These are phyloP conservation scores for Scaptomyza caliginosa DNA, from an alignment of 2,888 invertebrate genomes.

Conservation along the genomic window DNA sequence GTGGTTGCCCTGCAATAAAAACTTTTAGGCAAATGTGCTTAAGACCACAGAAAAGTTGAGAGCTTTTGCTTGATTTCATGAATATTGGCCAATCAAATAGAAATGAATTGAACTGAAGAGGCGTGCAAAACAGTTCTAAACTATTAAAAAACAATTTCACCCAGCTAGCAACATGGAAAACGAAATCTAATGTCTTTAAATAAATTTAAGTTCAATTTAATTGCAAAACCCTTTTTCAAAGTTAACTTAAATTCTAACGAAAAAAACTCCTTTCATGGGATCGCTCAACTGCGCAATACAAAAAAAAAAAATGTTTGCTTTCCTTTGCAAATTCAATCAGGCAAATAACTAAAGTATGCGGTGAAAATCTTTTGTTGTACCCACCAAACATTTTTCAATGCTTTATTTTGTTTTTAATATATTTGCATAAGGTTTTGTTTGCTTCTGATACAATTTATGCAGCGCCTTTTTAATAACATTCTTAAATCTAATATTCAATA, in stretches of 20 bases:
- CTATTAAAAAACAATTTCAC: slow-evolving; percentile 72
- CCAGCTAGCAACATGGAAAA: neutral
- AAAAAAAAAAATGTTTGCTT: slow-evolving; percentile 15
- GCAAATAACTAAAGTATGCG: slow-evolving; percentile 39
- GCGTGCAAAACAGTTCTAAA: slow-evolving; percentile 40
- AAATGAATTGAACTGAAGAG: slow-evolving; percentile 62
- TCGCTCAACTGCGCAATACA: slow-evolving; percentile 57
- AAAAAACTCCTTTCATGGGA: slow-evolving; percentile 13
- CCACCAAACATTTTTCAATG: slow-evolving; percentile 19
- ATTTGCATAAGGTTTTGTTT: slow-evolving; percentile 63
- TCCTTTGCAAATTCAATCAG: slow-evolving; percentile 63
- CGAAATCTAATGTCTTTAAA: slow-evolving; percentile 31
- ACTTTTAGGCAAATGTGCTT: slow-evolving; percentile 55
- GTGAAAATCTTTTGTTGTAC: slow-evolving; percentile 60
- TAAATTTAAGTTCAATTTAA: slow-evolving; percentile 37
- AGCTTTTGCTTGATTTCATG: slow-evolving; percentile 65
- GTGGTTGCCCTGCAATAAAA: slow-evolving; percentile 46
- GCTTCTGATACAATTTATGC: slow-evolving; percentile 40
- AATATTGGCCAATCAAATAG: slow-evolving; percentile 75
- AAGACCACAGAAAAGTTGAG: slow-evolving; percentile 71
- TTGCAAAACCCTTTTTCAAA: slow-evolving; percentile 39
- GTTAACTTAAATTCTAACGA: slow-evolving; percentile 28
- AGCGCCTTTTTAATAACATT: slow-evolving; percentile 54
- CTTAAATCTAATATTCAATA: slow-evolving; percentile 71
- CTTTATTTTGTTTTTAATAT: slow-evolving; percentile 59